Percentiles rank a stretch among this genome's conserved stretches.
Conservation (phyloP, 2,888 invertebrate species). For the Trachelus iudaicus region DNA sequence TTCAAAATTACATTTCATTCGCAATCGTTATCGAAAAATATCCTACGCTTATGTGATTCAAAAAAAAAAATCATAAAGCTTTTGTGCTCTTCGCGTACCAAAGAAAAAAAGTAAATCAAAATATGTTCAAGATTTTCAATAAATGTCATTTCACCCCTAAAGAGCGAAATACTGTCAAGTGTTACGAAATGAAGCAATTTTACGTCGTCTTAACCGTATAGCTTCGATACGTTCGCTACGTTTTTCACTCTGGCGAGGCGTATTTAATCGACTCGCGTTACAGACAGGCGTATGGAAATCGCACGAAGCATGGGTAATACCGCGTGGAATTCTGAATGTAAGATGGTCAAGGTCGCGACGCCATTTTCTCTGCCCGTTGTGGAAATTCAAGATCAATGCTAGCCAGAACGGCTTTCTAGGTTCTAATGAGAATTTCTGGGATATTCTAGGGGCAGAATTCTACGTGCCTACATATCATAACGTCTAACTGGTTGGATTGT, state of each 20-base stretch:
- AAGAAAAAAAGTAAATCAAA: background rate
- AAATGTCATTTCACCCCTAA: background rate
- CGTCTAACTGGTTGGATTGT: background rate
- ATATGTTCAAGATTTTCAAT: background rate
- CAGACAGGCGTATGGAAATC: slow-evolving; percentile 25
- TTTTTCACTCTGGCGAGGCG: background rate
- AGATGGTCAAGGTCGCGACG: slow-evolving; percentile 28
- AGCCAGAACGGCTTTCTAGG: slow-evolving; percentile 18
- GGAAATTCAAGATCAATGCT: slow-evolving; percentile 38
- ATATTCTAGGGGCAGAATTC: slow-evolving; percentile 34
- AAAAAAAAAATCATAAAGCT: background rate
- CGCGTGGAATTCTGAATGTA: background rate
- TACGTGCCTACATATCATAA: background rate
- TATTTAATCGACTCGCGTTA: background rate
- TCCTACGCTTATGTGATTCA: too few relatives aligned
- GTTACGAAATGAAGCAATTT: background rate
- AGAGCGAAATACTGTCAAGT: background rate
- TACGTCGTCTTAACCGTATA: background rate
- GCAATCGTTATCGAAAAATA: background rate
- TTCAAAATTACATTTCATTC: background rate
- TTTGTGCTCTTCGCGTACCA: background rate
- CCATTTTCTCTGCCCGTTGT: background rate
- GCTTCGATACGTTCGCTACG: background rate
- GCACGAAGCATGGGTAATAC: slow-evolving; percentile 18
- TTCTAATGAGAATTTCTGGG: slow-evolving; percentile 56